phyloP scores from a whole-genome alignment of 2,888 invertebrate genomes.

The Lithophane socia region DNA sequence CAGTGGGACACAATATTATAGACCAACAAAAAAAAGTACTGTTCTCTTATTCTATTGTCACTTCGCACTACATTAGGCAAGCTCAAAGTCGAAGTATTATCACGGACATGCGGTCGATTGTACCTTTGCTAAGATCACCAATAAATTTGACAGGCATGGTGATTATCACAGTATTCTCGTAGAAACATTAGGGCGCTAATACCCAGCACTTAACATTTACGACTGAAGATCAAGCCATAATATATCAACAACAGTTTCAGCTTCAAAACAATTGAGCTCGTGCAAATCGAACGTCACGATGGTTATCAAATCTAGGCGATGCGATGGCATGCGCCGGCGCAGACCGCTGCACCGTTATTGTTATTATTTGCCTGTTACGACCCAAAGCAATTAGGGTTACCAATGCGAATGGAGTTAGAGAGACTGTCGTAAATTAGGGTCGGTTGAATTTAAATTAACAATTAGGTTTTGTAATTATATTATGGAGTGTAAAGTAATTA shows the following conservation, averaged over 20 bases:
- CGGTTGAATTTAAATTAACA: background rate
- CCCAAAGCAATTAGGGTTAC: conserved; percentile 60
- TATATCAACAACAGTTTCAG: conserved; percentile 47
- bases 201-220: conserved; percentile 16
- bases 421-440: conserved; percentile 32
- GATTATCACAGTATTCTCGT: background rate
- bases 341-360: conserved; percentile 72
- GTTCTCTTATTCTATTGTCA: no score
- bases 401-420: conserved; percentile 1
- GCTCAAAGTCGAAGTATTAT: no score
- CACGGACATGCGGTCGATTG: no score
- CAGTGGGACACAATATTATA: no score
- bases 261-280: conserved; percentile 53
- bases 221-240: conserved; percentile 17
- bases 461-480: conserved; percentile 24
- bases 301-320: conserved; percentile 73
- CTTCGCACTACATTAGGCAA: no score
- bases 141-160: background rate
- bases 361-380: conserved; percentile 74
- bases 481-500: conserved; percentile 3
- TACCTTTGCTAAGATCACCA: background rate
- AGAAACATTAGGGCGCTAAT: conserved; percentile 9
- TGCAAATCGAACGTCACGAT: conserved; percentile 70
- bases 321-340: conserved; percentile 59
- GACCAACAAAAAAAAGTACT: no score